phyloP scores from a whole-genome alignment of 2,888 invertebrate species.

The Cabera pusaria region DNA sequence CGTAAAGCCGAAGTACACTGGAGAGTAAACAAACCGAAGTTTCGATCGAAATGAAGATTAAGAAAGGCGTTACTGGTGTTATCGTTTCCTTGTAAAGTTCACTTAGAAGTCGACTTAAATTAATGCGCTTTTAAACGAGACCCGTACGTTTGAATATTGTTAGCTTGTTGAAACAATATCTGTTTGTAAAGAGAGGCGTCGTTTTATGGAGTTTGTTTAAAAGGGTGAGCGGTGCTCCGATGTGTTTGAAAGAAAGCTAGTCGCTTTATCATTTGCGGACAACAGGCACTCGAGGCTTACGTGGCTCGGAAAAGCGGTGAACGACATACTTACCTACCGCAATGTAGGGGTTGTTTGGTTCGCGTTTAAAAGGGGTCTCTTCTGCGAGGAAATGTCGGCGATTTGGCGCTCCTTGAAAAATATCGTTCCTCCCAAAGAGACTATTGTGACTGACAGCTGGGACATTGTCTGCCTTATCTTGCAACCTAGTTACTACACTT shows the following conservation, averaged over 20 bases:
- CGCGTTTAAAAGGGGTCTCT: constrained; percentile 45
- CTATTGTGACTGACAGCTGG: constrained; percentile 46
- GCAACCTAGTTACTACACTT: constrained; percentile 36
- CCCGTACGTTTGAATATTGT: constrained; percentile 31
- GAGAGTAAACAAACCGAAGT: constrained; percentile 69
- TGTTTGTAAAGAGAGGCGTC: constrained; percentile 38
- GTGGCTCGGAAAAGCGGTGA: constrained; percentile 50
- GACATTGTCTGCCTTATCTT: constrained; percentile 45
- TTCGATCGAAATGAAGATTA: constrained; percentile 72
- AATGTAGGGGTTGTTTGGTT: constrained; percentile 50
- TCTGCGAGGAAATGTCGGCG: constrained; percentile 52
- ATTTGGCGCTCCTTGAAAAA: constrained; percentile 58
- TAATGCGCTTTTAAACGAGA: constrained; percentile 43
- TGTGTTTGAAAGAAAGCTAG: constrained; percentile 56
- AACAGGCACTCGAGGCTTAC: constrained; percentile 65
- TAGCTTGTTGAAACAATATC: constrained; percentile 28
- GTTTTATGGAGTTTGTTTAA: constrained; percentile 37
- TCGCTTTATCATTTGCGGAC: constrained; percentile 74
- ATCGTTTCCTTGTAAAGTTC: constrained; percentile 64
- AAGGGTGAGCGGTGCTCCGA: constrained; percentile 39
- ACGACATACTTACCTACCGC: constrained; percentile 50
- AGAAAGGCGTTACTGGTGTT: constrained; percentile 61
- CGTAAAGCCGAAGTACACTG: constrained; percentile 57
- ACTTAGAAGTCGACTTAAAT: constrained; percentile 47
- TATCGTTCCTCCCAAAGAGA: constrained; percentile 48